A percentile compares a stretch with the other conserved stretches of the same genome.
These are phyloP conservation scores for Anhinga rufa DNA, from an alignment of 2,113 vertebrate genomes.

Conservation along the genomic window DNA sequence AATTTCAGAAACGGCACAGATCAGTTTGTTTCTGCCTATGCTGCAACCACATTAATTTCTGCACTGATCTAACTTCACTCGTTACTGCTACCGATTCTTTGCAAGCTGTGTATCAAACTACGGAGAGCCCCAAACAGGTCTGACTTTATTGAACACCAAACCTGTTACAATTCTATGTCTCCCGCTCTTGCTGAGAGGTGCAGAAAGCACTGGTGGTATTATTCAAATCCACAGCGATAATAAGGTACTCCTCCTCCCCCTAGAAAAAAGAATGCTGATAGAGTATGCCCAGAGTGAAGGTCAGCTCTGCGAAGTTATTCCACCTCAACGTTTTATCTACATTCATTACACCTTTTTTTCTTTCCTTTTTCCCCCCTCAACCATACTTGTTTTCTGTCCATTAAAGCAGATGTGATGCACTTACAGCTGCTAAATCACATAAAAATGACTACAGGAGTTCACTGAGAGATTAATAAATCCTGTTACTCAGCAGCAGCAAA, in stretches of 20 bases:
- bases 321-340: background rate
- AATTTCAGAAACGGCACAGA: background rate
- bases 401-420: background rate
- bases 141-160: background rate
- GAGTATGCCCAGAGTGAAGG: background rate
- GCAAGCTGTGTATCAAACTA: background rate
- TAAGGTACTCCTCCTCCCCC: background rate
- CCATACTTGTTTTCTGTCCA: background rate
- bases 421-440: background rate
- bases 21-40: background rate
- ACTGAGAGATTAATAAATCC: background rate
- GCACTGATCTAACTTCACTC: background rate
- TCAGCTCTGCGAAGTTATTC: background rate
- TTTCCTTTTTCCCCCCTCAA: background rate
- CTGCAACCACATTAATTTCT: background rate
- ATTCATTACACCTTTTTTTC: background rate
- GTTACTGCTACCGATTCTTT: background rate
- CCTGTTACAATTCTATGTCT: background rate
- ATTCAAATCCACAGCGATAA: background rate
- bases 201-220: background rate
- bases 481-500: background rate
- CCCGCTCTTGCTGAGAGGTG: background rate
- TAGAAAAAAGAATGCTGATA: background rate
- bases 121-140: background rate
- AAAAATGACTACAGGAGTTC: background rate